These are phyloP conservation scores for Lamproptera curius DNA, from an alignment of 2,888 invertebrate genomes.

Conservation along the genomic window DNA sequence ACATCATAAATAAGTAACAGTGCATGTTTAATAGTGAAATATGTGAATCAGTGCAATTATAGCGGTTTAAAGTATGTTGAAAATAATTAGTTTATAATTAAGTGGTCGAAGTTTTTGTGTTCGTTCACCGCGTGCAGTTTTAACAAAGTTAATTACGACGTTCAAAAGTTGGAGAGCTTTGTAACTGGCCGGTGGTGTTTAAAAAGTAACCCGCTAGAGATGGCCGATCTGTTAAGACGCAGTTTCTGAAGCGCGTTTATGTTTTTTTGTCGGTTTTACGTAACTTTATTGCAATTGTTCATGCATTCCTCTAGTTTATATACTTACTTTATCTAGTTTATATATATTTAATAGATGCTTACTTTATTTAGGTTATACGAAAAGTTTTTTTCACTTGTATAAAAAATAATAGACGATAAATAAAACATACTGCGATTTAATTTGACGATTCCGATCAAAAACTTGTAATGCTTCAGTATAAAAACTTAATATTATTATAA, in stretches of 20 bases:
- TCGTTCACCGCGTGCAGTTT: neutral
- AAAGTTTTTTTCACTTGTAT: too few relatives aligned
- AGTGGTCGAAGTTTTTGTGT: neutral
- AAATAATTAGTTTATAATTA: neutral
- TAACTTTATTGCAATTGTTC: neutral
- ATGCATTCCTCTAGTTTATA: too few relatives aligned
- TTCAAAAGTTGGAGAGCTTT: neutral
- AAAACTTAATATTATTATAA: too few relatives aligned
- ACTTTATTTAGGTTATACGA: too few relatives aligned
- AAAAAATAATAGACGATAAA: too few relatives aligned
- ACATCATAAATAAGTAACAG: too few relatives aligned
- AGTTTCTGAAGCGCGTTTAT: neutral
- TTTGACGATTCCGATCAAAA: too few relatives aligned
- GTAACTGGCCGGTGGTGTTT: constrained; percentile 7
- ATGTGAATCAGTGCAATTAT: neutral
- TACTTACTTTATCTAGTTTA: too few relatives aligned
- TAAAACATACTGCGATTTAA: too few relatives aligned
- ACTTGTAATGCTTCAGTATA: too few relatives aligned
- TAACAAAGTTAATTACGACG: neutral
- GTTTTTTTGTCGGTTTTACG: neutral
- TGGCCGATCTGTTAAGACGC: constrained; percentile 7
- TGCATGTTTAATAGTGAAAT: neutral
- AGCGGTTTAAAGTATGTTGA: neutral
- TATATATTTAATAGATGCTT: too few relatives aligned
- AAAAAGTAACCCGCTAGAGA: constrained; percentile 7